These are phyloP conservation scores for Calonectris borealis DNA, from an alignment of 2,113 vertebrate genomes.

Conservation along the genomic window DNA sequence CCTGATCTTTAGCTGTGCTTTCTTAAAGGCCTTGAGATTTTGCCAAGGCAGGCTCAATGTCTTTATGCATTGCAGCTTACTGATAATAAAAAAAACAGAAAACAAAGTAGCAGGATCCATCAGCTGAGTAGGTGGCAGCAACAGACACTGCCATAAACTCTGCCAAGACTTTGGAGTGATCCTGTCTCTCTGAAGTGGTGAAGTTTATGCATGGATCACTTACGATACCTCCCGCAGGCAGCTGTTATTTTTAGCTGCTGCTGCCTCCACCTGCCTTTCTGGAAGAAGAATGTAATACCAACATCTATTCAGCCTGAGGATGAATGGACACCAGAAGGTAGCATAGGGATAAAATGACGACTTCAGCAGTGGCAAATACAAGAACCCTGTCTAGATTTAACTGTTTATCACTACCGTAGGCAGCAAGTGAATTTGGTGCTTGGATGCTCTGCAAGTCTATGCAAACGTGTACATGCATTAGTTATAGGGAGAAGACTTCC, in stretches of 20 bases:
- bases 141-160: background rate
- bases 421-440: background rate
- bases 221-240: background rate
- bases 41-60: background rate
- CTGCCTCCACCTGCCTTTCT: background rate
- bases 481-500: background rate
- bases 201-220: background rate
- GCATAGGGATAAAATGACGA: background rate
- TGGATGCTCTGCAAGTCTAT: background rate
- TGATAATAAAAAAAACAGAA: background rate
- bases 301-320: background rate
- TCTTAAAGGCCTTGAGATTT: background rate
- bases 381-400: background rate
- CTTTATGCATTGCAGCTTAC: background rate
- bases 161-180: background rate
- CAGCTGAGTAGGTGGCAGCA: background rate
- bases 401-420: accelerated
- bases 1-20: background rate
- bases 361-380: background rate
- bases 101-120: background rate
- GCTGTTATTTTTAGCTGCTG: background rate
- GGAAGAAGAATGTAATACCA: background rate
- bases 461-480: background rate
- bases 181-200: background rate
- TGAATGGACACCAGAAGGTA: background rate